Percentiles rank a stretch among this genome's conserved stretches.
These are phyloP conservation scores for Notothenia coriiceps DNA, from an alignment of 2,113 vertebrate species.

Conservation along the genomic window DNA sequence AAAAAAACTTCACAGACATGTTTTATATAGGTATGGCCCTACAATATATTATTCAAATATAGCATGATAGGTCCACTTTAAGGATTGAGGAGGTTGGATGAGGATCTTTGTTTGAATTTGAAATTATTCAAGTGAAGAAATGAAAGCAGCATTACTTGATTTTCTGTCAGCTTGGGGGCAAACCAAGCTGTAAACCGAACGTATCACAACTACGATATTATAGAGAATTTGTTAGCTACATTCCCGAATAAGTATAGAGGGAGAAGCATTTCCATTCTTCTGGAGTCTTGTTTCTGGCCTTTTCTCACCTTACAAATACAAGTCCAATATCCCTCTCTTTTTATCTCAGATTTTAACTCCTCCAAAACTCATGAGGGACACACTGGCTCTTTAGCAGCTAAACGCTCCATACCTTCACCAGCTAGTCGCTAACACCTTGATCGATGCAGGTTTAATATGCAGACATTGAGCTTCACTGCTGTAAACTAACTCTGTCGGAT, in stretches of 20 bases:
- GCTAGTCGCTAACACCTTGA: background rate
- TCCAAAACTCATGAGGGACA: background rate
- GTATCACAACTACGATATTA: too few relatives aligned
- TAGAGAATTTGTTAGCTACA: background rate
- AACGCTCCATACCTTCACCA: background rate
- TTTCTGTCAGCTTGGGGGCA: background rate
- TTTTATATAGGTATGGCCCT: too few relatives aligned
- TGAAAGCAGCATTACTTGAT: background rate
- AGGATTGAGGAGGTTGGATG: background rate
- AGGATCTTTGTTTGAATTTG: background rate
- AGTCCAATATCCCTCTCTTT: background rate
- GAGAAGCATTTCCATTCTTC: constrained; percentile 1
- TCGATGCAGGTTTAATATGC: background rate
- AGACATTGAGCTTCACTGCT: background rate
- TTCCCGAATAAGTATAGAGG: background rate
- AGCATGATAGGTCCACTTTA: too few relatives aligned
- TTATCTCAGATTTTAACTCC: background rate
- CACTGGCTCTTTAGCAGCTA: background rate
- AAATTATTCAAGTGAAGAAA: background rate
- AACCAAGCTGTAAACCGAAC: background rate
- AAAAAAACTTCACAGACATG: too few relatives aligned
- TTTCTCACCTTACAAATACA: background rate
- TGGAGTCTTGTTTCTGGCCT: background rate
- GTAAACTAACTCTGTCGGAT: constrained; percentile 1
- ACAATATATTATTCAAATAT: too few relatives aligned